Percentiles rank a stretch among this genome's conserved stretches.
These are phyloP conservation scores for Lepidurus couesii DNA, from an alignment of 1,140 invertebrate species.

Conservation along the genomic window DNA sequence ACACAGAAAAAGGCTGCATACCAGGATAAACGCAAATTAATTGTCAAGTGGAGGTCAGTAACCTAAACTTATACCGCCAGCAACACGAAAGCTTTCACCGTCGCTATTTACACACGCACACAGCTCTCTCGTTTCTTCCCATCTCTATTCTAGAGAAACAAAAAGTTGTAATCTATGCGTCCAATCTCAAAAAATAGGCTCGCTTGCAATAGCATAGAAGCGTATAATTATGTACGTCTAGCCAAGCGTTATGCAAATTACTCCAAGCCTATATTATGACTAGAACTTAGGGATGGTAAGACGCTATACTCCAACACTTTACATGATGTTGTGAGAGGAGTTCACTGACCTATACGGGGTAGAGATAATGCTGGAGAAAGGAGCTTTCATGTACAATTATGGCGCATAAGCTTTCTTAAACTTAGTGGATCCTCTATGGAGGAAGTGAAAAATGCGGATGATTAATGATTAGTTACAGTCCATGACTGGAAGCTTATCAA, in stretches of 20 bases:
- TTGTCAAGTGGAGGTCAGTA: neutral
- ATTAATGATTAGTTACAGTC: too few relatives aligned
- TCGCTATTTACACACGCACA: neutral
- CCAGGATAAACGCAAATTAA: neutral
- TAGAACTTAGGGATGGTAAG: neutral
- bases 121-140: neutral
- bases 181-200: neutral
- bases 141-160: neutral
- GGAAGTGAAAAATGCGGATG: too few relatives aligned
- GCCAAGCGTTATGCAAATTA: slow-evolving; percentile 1
- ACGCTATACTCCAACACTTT: neutral
- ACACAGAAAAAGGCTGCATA: neutral
- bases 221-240: neutral
- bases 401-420: neutral
- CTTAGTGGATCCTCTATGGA: neutral
- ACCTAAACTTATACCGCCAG: neutral
- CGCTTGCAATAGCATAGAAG: neutral
- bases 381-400: neutral
- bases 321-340: slow-evolving; percentile 1
- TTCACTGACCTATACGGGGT: neutral
- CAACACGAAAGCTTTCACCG: neutral
- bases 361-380: neutral
- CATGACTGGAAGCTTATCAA: too few relatives aligned
- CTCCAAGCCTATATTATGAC: neutral
- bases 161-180: neutral